Conservation (phyloP, 64 coral and sea anemone genomes). For the Montipora foliosa region DNA sequence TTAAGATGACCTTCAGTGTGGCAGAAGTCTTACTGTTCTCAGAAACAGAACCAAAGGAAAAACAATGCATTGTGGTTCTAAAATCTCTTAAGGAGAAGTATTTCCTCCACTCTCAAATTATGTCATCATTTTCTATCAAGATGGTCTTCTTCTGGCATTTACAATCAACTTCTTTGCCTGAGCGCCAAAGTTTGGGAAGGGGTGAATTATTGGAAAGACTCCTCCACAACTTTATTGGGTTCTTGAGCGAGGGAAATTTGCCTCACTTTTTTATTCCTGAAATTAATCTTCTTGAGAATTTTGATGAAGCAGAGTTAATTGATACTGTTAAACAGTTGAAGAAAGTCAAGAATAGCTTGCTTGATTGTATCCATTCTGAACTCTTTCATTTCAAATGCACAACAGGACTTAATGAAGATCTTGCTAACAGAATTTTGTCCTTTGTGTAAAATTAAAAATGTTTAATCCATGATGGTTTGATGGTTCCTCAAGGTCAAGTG, state of each 20-base stretch:
- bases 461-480: not conserved
- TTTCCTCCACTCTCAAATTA: not conserved
- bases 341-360: not conserved
- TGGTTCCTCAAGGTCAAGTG: no score
- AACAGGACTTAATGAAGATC: not conserved
- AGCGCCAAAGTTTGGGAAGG: conserved; percentile 15
- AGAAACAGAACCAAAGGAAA: conserved; percentile 39
- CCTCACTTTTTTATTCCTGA: conserved; percentile 11
- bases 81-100: conserved; percentile 18
- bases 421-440: conserved; percentile 5
- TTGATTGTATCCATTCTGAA: not conserved
- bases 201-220: conserved; percentile 7
- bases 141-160: conserved; percentile 24
- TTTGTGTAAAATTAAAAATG: not conserved
- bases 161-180: not conserved
- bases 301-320: not conserved
- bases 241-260: conserved; percentile 13
- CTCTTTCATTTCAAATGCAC: not conserved
- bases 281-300: not conserved
- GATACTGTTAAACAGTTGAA: not conserved
- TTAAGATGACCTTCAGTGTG: not conserved
- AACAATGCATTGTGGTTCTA: conserved; percentile 9
- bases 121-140: conserved; percentile 18
- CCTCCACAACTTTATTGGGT: not conserved
- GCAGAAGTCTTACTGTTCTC: conserved; percentile 21